A percentile compares a stretch with the other conserved stretches of the same genome.
These are phyloP conservation scores for Lordiphosa collinella DNA, from an alignment of 1,140 invertebrate genomes.

Conservation along the genomic window DNA sequence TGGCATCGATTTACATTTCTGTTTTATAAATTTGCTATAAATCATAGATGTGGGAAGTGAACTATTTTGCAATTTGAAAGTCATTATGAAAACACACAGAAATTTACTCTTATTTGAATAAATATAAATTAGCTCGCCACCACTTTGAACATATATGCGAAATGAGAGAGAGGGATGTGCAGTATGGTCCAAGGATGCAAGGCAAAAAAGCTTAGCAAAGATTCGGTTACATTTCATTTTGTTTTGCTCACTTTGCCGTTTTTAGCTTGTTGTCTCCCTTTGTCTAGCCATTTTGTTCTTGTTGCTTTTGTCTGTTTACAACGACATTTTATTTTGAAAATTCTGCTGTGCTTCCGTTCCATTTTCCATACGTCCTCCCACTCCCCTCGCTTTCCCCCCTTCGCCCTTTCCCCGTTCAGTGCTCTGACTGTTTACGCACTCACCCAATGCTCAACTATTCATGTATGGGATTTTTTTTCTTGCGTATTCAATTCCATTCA, in stretches of 20 bases:
- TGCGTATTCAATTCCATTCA: conserved; percentile 69
- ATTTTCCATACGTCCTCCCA: conserved; percentile 11
- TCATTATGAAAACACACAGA: no score
- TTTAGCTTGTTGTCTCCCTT: conserved; percentile 8
- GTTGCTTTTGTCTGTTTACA: conserved; percentile 54
- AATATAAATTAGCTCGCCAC: no score
- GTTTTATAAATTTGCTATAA: conserved; percentile 42
- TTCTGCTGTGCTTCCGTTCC: conserved; percentile 49
- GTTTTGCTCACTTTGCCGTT: conserved; percentile 5
- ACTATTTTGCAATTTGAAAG: not conserved
- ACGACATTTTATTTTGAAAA: conserved; percentile 65
- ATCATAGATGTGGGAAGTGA: conserved; percentile 30
- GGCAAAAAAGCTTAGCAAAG: no score
- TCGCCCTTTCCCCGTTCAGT: not conserved
- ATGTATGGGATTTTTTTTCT: conserved; percentile 32
- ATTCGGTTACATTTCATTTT: conserved; percentile 14
- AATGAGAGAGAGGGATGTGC: no score
- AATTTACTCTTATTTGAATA: no score
- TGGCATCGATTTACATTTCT: conserved; percentile 48
- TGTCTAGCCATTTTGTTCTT: conserved; percentile 13
- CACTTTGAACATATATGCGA: no score
- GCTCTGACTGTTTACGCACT: conserved; percentile 50
- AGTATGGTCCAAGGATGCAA: no score
- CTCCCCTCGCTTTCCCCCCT: not conserved
- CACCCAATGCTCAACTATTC: conserved; percentile 20